Evolutionary conservation across 2,797 vertebrate genomes (phyloP).

Genomic region (Lithobates pipiens): DNA sequence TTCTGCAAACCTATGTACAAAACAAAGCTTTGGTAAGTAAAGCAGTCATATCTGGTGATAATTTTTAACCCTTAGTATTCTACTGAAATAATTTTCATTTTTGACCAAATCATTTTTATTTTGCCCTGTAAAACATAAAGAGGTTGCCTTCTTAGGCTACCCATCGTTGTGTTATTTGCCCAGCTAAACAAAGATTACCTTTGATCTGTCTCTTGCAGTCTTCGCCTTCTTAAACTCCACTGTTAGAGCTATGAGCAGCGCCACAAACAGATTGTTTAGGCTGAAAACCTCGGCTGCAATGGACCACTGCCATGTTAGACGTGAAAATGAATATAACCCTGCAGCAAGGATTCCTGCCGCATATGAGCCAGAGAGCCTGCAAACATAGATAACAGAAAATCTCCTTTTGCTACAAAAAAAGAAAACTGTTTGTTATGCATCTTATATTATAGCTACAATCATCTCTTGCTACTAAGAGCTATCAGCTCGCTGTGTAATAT

Average conservation of each 20-base stretch:
- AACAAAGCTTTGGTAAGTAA: no score
- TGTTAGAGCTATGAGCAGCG: conserved; percentile 87
- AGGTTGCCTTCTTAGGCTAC: no score
- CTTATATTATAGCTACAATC: conserved; percentile 66
- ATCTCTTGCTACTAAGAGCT: conserved; percentile 68
- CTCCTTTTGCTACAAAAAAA: conserved; percentile 77
- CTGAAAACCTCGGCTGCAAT: conserved; percentile 94
- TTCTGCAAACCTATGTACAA: no score
- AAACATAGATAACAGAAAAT: conserved; percentile 83
- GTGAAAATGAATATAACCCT: conserved; percentile 91
- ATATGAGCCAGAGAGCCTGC: conserved; percentile 87
- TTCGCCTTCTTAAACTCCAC: conserved; percentile 84
- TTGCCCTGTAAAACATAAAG: no score
- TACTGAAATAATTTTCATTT: no score
- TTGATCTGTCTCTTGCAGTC: conserved; percentile 82
- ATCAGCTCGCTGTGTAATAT: conserved; percentile 64
- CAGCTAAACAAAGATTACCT: conserved; percentile 81
- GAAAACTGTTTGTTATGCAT: conserved; percentile 71
- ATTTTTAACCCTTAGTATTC: no score
- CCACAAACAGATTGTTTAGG: conserved; percentile 96
- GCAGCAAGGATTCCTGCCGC: conserved; percentile 91
- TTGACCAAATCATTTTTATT: no score
- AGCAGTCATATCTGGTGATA: no score
- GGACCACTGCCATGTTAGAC: conserved; percentile 97
- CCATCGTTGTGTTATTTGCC: conserved; percentile 24